A percentile compares a stretch with the other conserved stretches of the same genome.
Evolutionary conservation across 2,113 vertebrate genomes (phyloP).

Genomic region (Sula dactylatra): DNA sequence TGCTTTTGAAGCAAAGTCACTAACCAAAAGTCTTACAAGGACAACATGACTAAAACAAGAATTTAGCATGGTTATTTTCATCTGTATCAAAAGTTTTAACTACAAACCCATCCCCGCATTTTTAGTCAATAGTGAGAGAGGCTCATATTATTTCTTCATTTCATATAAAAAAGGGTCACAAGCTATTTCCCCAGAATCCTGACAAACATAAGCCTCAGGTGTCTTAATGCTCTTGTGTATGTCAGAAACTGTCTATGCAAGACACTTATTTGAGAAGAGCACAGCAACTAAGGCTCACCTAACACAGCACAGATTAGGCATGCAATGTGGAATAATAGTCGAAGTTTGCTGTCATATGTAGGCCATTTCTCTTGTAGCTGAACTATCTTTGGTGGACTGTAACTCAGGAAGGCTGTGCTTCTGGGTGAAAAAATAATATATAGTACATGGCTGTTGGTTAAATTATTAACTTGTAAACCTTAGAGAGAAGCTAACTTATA

Average conservation of each 20-base stretch:
- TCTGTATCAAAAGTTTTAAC: neutral
- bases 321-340: neutral
- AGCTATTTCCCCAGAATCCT: neutral
- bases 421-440: conserved; percentile 60
- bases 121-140: neutral
- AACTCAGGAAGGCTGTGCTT: conserved; percentile 35
- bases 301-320: neutral
- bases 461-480: conserved; percentile 65
- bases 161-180: neutral
- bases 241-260: neutral
- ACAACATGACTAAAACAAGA: neutral
- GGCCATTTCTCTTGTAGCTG: conserved; percentile 43
- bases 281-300: neutral
- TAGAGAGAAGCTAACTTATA: conserved; percentile 62
- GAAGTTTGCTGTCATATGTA: conserved; percentile 37
- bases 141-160: neutral
- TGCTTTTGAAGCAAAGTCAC: neutral
- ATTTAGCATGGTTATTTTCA: neutral
- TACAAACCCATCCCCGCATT: rapidly evolving
- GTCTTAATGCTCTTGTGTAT: neutral
- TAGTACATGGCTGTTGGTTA: conserved; percentile 52
- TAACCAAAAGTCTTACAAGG: neutral
- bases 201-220: neutral
- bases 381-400: neutral
- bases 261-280: neutral